Evolutionary conservation across 2,113 vertebrate genomes (phyloP), one percentile per base, ranked within the genome.

Genomic region (Coreoperca whiteheadi): DNA sequence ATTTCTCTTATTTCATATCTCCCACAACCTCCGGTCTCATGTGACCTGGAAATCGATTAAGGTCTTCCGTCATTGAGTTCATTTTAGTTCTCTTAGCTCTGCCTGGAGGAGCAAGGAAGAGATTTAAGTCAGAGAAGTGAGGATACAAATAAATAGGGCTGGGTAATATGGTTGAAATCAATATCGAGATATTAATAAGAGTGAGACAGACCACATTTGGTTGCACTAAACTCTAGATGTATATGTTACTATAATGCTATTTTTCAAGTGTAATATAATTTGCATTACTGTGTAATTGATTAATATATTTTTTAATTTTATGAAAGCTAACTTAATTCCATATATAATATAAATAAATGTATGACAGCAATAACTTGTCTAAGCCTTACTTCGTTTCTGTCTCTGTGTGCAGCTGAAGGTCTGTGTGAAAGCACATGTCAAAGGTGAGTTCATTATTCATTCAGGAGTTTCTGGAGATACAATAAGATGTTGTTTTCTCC

Each of bases 41-140:
- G 68, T 87, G 86, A 86, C 82, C 86, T 65, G 70, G 20, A 87
- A 88, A 90, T 89, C 74, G 6, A 91, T 87, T n/a, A 23, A 56
- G 70, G 78, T 79, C 59, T 37, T 81, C 76, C 57, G 86, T 83
- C 79, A 84, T 37, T 76, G 60, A 69, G 30, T 65, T 64, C 4
- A 34, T 76, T 60, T 77, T 32, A 53, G 10, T 57, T 75, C 73
- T 85, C 56, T 23, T n/a, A 69, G 20, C 57, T 59, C 16, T 34
- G 30, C 77, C 48, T 9, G 39, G 23, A 64, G 60, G 34, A 84
- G 70, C 5, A 0, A 48, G 41, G 64, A 65, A 10, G 6, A 61
- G 43, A 41, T 73, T 74, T 57, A 67, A 75, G 46, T 9, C 5
- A 6, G 23, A 15, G 25, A 61, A 18, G 15, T 8, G 28, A 60